Evolutionary conservation across 2,797 vertebrate genomes (phyloP), one percentile per base, ranked within the genome.

Genomic region (Alosa sapidissima): DNA sequence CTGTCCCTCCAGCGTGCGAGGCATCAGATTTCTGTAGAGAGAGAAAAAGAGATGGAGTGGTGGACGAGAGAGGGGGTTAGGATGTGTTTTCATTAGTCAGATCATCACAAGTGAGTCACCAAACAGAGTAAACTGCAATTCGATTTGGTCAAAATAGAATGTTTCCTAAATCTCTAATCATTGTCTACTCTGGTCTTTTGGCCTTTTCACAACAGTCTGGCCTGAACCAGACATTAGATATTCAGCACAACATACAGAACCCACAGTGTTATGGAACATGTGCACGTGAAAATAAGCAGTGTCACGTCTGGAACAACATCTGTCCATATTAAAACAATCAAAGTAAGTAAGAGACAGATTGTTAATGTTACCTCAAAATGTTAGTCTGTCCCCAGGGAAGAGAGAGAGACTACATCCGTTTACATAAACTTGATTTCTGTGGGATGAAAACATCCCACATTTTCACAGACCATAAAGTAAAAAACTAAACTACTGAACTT

Each of bases 1-100:
- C 92, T 99, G 98, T 0, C 98, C 97, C 0, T 98, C 98, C 88
- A 98, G 92, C 0, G 97, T 98, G 13, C 97, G 94, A 0, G 98
- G 98, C 98, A 99, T 99, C 91, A 99, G 92, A 91, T 93, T 97
- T 90, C 98, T 99, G 81, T 2, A 4, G 10, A 87, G 36, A 21
- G 65, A 72, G 75, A 55, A 19, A 51, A 36, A 21, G 72, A 4
- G 60, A 47, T 24, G 19, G 54, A 16, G 55, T 14, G 19, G 13
- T 75, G 19, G 16, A 19, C 3, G 16, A 1, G 19, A 19, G 4
- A 19, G 54, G 60, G 60, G 60, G 6, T n/a, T 4, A n/a, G 21
- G 41, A 78, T 47, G 36, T 10, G 8, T 78, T 78, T 78, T 45
- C 28, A 78, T 36, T 19, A 78, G 16, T 78, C 65, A 21, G 36